phyloP scores from a whole-genome alignment of 2,888 invertebrate species.

The Formica aserva region DNA sequence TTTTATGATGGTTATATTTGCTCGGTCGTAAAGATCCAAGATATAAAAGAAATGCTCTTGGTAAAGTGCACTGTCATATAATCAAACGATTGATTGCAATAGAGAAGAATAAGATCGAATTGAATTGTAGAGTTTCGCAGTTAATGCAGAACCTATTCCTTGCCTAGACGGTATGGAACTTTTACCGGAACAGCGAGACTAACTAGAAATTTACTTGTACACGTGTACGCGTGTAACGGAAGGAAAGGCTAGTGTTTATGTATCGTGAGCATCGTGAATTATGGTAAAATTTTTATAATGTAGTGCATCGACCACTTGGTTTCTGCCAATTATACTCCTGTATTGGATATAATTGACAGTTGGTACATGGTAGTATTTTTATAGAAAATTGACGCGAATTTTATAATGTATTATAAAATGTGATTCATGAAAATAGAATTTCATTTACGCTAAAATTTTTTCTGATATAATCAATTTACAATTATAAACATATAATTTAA shows the following conservation, averaged over 20 bases:
- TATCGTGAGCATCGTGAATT: conserved; percentile 22
- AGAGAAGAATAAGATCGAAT: conserved; percentile 31
- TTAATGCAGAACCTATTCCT: conserved; percentile 12
- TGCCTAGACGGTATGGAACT: conserved; percentile 23
- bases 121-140: conserved; percentile 23
- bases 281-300: not conserved
- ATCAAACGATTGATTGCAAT: conserved; percentile 46
- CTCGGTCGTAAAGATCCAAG: conserved; percentile 37
- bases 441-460: not conserved
- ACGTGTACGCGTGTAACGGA: conserved; percentile 18
- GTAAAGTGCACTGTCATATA: conserved; percentile 47
- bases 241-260: conserved; percentile 51
- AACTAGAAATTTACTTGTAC: conserved; percentile 38
- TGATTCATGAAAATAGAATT: not conserved
- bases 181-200: conserved; percentile 56
- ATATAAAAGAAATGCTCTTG: conserved; percentile 20
- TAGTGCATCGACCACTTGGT: not conserved
- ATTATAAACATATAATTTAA: not conserved
- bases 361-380: not conserved
- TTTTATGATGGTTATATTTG: conserved; percentile 17
- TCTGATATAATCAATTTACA: not conserved
- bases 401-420: not conserved
- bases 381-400: not conserved
- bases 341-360: not conserved
- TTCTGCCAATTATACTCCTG: not conserved